These are phyloP conservation scores for Neodontobutis hainanensis DNA, from an alignment of 2,113 vertebrate species.

Conservation along the genomic window DNA sequence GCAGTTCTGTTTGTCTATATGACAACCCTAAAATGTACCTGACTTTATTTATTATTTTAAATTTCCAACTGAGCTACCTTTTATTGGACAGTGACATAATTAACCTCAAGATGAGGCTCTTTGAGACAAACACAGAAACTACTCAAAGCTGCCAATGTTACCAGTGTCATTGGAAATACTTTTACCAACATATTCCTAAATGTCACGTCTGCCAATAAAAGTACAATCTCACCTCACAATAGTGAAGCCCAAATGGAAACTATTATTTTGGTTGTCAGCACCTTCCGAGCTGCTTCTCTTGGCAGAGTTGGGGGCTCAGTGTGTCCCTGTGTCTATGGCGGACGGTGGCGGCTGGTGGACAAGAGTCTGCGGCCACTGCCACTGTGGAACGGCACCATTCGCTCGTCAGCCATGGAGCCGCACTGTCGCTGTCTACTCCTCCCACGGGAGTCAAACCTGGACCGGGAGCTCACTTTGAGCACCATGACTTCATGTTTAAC, in stretches of 20 bases:
- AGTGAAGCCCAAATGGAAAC: conserved; percentile 52
- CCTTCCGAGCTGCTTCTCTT: conserved; percentile 58
- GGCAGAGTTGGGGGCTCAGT: conserved; percentile 37
- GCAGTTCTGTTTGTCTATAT: too few species aligned
- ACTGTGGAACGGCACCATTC: conserved; percentile 72
- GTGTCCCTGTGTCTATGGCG: conserved; percentile 24
- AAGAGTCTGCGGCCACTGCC: conserved; percentile 33
- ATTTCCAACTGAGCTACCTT: not conserved
- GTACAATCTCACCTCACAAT: conserved; percentile 55
- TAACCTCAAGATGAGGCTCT: not conserved
- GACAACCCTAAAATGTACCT: too few species aligned
- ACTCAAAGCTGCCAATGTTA: conserved; percentile 18
- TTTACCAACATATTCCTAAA: conserved; percentile 21
- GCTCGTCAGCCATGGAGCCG: conserved; percentile 67
- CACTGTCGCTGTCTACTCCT: conserved; percentile 67
- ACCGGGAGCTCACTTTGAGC: conserved; percentile 58
- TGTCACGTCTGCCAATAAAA: conserved; percentile 39
- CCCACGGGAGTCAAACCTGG: conserved; percentile 54
- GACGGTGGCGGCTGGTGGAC: conserved; percentile 21
- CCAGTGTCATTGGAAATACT: conserved; percentile 42
- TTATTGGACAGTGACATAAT: conserved; percentile 1
- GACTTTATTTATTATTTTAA: not conserved
- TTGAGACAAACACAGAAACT: conserved; percentile 12
- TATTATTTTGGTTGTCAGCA: conserved; percentile 66
- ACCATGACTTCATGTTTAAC: conserved; percentile 63